Evolutionary conservation across 2,113 vertebrate genomes (phyloP), one percentile per base, ranked within the genome.

Genomic region (Tretioscincus oriximinensis): DNA sequence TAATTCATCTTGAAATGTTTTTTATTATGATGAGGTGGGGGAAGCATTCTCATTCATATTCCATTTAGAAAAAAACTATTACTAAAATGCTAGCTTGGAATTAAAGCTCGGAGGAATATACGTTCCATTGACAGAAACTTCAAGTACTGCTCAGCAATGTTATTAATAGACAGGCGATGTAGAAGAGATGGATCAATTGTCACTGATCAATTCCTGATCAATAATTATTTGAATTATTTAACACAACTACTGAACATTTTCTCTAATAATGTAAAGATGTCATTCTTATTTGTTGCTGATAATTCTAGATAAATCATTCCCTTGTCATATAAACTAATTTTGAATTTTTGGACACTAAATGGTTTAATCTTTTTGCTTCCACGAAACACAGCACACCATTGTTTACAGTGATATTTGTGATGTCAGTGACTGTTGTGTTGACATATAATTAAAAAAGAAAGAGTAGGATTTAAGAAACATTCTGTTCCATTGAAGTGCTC

Each of bases 51-150:
- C 6, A 14, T 45, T 41, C 26, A 16, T 35, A 78, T 69, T 26
- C 73, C 63, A 3, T 72, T 1, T 28, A 22, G 0, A 26, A 77
- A 72, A n/a, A 28, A 31, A 22, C 60, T 49, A 22, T 83, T 68
- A 70, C 20, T 72, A n/a, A 66, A 71, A 76, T 51, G 41, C 31
- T 14, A 69, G 78, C 45, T 2, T 28, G 18, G 74, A 79, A 69
- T n/a, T 22, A 64, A 7, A 26, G 1, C 9, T 68, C 77, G 70
- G 29, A 41, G 31, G 26, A 29, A 71, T 26, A 70, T 73, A 54
- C 29, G 54, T 80, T 73, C 73, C 64, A 14, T n/a, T 77, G 54
- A 54, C 77, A 80, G 63, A 51, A 73, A 31, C 5, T 3, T 83
- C 68, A 26, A 61, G 1, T 14, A 54, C 41, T 10, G 74, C 72